phyloP scores from a whole-genome alignment of 2,888 invertebrate species.

The Protonemura montana region DNA sequence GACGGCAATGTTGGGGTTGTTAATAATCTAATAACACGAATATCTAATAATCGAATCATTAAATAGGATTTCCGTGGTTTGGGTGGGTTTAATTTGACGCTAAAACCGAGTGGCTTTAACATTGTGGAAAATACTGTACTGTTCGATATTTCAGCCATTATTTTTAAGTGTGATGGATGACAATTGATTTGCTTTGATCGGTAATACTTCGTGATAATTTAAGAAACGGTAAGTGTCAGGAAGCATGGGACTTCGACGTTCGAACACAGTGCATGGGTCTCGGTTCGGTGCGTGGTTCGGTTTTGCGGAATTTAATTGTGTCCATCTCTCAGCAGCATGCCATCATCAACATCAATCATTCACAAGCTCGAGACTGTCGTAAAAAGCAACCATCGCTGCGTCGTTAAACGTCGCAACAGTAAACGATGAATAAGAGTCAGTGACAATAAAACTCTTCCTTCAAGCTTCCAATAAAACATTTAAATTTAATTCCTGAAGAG shows the following conservation, averaged over 20 bases:
- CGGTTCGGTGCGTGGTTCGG: not conserved
- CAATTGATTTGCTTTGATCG: not conserved
- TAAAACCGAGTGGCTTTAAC: not conserved
- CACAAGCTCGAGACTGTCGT: not conserved
- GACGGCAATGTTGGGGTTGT: not conserved
- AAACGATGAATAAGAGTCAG: not conserved
- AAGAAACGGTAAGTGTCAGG: not conserved
- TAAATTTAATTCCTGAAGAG: constrained; percentile 7
- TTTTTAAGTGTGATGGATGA: not conserved
- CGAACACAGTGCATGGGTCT: not conserved
- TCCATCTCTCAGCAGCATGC: not conserved
- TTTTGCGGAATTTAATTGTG: not conserved
- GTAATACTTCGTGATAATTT: not conserved
- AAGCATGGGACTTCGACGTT: not conserved
- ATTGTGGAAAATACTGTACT: not conserved
- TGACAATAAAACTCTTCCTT: not conserved
- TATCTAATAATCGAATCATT: not conserved
- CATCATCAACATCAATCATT: not conserved
- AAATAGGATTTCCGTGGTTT: not conserved
- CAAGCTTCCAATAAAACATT: constrained; percentile 7
- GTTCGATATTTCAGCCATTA: not conserved
- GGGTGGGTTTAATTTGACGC: not conserved
- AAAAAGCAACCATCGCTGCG: not conserved
- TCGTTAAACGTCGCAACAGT: not conserved
- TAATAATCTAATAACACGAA: not conserved